These are phyloP conservation scores for Cyprinodon tularosa DNA, from an alignment of 2,113 vertebrate species.

Conservation along the genomic window DNA sequence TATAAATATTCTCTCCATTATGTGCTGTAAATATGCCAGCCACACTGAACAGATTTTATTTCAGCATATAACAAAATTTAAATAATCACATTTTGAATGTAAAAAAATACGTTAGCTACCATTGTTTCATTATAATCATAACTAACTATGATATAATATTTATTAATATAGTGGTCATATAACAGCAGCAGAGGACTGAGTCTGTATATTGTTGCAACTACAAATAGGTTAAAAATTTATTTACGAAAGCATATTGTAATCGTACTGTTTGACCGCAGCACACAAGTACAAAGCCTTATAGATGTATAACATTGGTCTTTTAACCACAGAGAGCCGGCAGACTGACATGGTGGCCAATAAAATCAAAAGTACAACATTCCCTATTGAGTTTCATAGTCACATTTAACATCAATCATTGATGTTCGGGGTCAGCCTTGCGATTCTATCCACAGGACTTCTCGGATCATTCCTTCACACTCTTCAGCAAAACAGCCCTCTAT, in stretches of 20 bases:
- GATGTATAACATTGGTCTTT: conserved; percentile 40
- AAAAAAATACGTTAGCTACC: neutral
- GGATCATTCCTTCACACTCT: conserved; percentile 67
- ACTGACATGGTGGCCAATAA: conserved; percentile 74
- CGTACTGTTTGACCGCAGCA: conserved; percentile 34
- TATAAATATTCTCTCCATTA: neutral
- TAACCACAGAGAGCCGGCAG: conserved; percentile 54
- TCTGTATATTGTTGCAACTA: conserved; percentile 60
- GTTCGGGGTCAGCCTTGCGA: conserved; percentile 74
- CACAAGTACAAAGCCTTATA: conserved; percentile 37
- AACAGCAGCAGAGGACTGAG: conserved; percentile 21
- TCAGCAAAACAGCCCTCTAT: conserved; percentile 67
- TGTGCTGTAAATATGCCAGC: neutral
- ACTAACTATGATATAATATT: conserved; percentile 17
- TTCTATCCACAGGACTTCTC: conserved; percentile 69
- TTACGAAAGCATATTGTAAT: conserved; percentile 55
- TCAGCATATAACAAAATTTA: neutral
- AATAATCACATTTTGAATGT: neutral
- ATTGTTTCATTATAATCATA: too few relatives aligned
- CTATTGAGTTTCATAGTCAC: conserved; percentile 66
- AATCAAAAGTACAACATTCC: conserved; percentile 75
- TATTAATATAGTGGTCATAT: conserved; percentile 43
- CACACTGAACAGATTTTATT: neutral
- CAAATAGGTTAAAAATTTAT: conserved; percentile 60
- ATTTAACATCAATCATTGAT: conserved; percentile 71